phyloP scores from a whole-genome alignment of 2,888 invertebrate genomes.

The Magallana nippona region DNA sequence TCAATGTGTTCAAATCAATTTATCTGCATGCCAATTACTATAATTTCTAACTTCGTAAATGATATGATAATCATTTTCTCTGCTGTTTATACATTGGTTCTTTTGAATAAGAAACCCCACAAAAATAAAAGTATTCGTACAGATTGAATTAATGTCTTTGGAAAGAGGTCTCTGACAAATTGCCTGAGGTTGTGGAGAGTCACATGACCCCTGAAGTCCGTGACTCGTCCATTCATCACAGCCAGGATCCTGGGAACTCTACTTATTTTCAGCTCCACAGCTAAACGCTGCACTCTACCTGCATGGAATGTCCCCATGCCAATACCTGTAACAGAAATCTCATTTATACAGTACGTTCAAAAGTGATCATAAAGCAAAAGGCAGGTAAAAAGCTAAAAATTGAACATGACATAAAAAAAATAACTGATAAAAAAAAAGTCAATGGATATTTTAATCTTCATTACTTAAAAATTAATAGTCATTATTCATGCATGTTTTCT shows the following conservation, averaged over 20 bases:
- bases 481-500: no score
- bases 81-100: no score
- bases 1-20: no score
- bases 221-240: slow-evolving; percentile 90
- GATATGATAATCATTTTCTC: no score
- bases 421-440: no score
- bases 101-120: background rate
- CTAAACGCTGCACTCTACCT: slow-evolving; percentile 88
- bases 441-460: no score
- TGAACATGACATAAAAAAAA: background rate
- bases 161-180: slow-evolving; percentile 92
- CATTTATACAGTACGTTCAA: background rate
- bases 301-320: slow-evolving; percentile 86
- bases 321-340: slow-evolving; percentile 78
- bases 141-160: slow-evolving; percentile 80
- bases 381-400: background rate
- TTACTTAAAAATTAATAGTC: no score
- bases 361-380: background rate
- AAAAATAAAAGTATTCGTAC: slow-evolving; percentile 47
- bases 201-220: slow-evolving; percentile 88
- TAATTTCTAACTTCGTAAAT: no score
- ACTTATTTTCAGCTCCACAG: slow-evolving; percentile 89
- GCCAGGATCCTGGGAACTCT: slow-evolving; percentile 90
- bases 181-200: slow-evolving; percentile 88
- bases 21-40: no score